phyloP scores from a whole-genome alignment of 2,113 vertebrate species.

The Toxostoma redivivum region DNA sequence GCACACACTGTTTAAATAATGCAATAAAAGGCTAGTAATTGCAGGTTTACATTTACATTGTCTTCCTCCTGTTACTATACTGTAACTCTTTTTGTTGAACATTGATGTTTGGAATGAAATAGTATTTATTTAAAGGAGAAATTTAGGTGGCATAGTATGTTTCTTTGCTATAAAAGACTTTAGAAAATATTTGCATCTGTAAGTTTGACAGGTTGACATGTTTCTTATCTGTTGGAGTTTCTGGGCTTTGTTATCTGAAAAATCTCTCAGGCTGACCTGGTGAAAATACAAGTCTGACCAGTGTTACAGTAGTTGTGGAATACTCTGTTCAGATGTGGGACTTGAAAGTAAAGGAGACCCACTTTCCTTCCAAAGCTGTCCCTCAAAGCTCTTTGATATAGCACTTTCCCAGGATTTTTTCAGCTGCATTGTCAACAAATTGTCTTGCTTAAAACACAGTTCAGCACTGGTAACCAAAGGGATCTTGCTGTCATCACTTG shows the following conservation, averaged over 20 bases:
- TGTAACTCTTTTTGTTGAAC: not conserved
- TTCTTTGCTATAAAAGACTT: not conserved
- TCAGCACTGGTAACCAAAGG: not conserved
- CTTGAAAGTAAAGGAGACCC: not conserved
- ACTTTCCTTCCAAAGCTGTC: not conserved
- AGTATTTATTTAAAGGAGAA: not conserved
- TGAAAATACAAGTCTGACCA: not conserved
- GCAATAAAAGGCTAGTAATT: not conserved
- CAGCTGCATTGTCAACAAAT: not conserved
- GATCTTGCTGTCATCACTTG: not conserved
- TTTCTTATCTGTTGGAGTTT: not conserved
- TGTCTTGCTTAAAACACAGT: not conserved
- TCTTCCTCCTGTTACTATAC: not conserved
- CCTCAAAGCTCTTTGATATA: not conserved
- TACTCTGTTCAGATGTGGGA: not conserved
- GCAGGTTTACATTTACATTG: not conserved
- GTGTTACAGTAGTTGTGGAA: not conserved
- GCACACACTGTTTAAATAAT: not conserved
- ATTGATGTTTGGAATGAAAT: not conserved
- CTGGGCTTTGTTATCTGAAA: not conserved
- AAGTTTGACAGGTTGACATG: not conserved
- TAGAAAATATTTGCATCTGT: not conserved
- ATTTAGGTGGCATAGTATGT: not conserved
- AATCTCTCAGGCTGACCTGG: not conserved
- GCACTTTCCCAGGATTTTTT: not conserved